Conservation (phyloP, 2,797 vertebrate species). For the Hyperoplus immaculatus region DNA sequence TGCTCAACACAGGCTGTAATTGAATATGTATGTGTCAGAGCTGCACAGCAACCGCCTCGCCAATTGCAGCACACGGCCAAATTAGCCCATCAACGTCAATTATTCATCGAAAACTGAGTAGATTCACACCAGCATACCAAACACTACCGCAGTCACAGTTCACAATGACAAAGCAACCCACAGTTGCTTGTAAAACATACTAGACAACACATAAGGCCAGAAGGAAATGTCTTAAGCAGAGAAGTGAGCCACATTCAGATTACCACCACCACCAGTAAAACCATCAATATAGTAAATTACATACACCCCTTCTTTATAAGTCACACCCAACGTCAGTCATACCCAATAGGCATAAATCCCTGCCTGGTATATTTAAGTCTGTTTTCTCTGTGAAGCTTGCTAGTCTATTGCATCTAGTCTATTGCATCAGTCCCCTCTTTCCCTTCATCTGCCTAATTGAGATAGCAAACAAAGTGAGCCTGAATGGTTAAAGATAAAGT, state of each 20-base stretch:
- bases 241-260: constrained; percentile 2
- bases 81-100: constrained; percentile 45
- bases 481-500: neutral
- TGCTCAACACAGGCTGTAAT: neutral
- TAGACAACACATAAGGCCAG: constrained; percentile 15
- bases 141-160: constrained; percentile 29
- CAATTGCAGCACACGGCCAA: constrained; percentile 15
- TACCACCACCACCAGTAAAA: constrained; percentile 6
- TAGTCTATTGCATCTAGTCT: constrained; percentile 40
- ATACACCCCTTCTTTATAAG: neutral
- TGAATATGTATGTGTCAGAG: neutral
- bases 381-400: constrained; percentile 60
- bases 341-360: constrained; percentile 45
- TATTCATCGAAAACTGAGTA: constrained; percentile 28
- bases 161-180: constrained; percentile 27
- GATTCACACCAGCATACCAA: constrained; percentile 30
- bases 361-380: constrained; percentile 66
- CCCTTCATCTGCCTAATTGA: constrained; percentile 42
- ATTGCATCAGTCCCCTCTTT: constrained; percentile 25
- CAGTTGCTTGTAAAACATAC: constrained; percentile 38
- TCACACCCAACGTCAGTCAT: constrained; percentile 5
- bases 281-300: constrained; percentile 27
- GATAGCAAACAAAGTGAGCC: constrained; percentile 42
- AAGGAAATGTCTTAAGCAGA: neutral
- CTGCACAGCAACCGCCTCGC: constrained; percentile 1